Evolutionary conservation across 1,140 invertebrate genomes (phyloP), one percentile per base, ranked within the genome.

Genomic region (Ruditapes philippinarum): DNA sequence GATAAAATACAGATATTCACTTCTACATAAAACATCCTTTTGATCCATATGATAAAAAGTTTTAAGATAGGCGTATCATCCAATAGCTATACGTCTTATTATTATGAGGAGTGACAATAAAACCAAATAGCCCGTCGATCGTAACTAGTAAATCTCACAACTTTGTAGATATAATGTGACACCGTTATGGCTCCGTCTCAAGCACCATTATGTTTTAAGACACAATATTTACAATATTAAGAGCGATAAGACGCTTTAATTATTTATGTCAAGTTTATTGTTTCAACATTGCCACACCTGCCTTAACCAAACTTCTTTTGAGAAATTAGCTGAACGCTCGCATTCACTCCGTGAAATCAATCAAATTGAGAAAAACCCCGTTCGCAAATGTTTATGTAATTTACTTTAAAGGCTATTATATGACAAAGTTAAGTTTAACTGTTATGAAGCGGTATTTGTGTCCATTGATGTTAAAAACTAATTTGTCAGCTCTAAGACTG

Each of bases 221-320:
- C 42, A 49, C 12, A 38, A 78, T 19, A 28, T 78, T 78, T 54
- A 78, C 74, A 78, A 78, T 78, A 54, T 51, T 36, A 54, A 22
- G 28, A 4, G 40, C 22, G 45, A 78, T 78, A 78, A 78, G 42
- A n/a, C 1, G 42, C 0, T 45, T 51, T 78, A 78, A 78, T 78
- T 78, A 54, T 45, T 78, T 78, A 4, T 78, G 74, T 78, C 74
- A 78, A 78, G 74, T 36, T 57, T 51, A 36, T 78, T 78, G 74
- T 78, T 78, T 78, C 36, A 78, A 54, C 49, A 78, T 22, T 2
- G 45, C 25, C 74, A 31, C 74, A 78, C 74, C 74, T 78, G 74
- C 31, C 31, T 49, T n/a, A 54, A 36, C 22, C n/a, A 78, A 54
- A 42, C 36, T 9, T 54, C 74, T 54, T 31, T 54, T 12, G 14